phyloP scores from a whole-genome alignment of 2,113 vertebrate species.

The Sprattus sprattus region DNA sequence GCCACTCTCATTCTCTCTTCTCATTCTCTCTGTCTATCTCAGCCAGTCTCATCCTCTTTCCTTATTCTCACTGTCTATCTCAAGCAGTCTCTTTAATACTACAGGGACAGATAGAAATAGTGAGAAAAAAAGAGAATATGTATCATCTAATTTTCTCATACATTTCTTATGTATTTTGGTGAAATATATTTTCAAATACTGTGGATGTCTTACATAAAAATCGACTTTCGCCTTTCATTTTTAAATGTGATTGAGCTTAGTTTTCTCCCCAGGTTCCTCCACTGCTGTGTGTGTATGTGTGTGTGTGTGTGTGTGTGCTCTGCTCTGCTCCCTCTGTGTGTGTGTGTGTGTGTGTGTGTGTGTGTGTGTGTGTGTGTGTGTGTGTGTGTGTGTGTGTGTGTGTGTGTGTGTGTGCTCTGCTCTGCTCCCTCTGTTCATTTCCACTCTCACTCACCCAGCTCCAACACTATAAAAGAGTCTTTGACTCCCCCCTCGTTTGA shows the following conservation, averaged over 20 bases:
- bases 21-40: no score
- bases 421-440: not conserved
- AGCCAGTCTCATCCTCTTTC: not conserved
- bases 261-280: not conserved
- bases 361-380: no score
- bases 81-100: not conserved
- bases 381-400: no score
- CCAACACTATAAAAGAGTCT: not conserved
- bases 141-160: not conserved
- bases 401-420: not conserved
- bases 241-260: not conserved
- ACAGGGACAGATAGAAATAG: not conserved
- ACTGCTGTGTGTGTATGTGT: no score
- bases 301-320: no score
- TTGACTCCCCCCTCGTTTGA: slow-evolving; percentile 23
- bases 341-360: no score
- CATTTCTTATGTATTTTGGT: not conserved
- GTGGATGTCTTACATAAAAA: not conserved
- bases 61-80: not conserved
- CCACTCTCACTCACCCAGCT: not conserved
- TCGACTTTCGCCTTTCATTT: not conserved
- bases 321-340: not conserved
- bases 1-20: no score
- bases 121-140: not conserved
- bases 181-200: not conserved